Conservation (phyloP, 64 coral and sea anemone species). For the Anthopleura sola region DNA sequence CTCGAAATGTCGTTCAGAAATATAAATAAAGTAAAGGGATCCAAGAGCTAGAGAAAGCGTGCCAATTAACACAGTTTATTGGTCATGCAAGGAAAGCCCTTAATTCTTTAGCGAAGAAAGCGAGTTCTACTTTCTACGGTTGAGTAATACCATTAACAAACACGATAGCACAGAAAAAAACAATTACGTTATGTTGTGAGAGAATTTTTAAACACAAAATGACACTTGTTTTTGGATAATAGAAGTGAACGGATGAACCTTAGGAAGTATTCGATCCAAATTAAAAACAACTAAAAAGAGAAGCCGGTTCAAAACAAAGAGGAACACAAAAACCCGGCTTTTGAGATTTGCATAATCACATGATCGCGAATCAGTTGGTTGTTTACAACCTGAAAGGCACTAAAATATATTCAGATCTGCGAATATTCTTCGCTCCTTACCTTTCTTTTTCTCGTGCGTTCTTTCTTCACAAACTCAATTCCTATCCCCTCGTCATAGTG, state of each 20-base stretch:
- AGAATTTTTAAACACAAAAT: background rate
- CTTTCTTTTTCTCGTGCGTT: slow-evolving; percentile 81
- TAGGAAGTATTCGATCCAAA: background rate
- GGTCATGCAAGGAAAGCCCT: background rate
- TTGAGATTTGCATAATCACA: slow-evolving; percentile 33
- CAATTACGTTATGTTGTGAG: slow-evolving; percentile 5
- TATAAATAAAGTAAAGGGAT: background rate
- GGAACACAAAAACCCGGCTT: slow-evolving; percentile 33
- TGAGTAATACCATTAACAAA: background rate
- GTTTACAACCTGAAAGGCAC: slow-evolving; percentile 4
- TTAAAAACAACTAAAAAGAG: background rate
- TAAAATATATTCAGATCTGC: background rate
- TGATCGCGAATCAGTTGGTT: slow-evolving; percentile 21
- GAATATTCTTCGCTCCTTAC: background rate
- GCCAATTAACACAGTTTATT: slow-evolving; percentile 15
- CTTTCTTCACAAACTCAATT: slow-evolving; percentile 72
- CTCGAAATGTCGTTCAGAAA: background rate
- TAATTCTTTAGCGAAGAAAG: background rate
- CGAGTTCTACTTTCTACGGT: background rate
- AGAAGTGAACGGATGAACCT: background rate
- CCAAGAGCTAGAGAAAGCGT: background rate
- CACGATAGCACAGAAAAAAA: background rate
- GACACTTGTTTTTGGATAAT: background rate
- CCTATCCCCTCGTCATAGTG: slow-evolving; percentile 77
- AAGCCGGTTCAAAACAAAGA: slow-evolving; percentile 25